A percentile compares a stretch with the other conserved stretches of the same genome.
Evolutionary conservation across 2,797 vertebrate species (phyloP).

Genomic region (Sitta carolinensis): DNA sequence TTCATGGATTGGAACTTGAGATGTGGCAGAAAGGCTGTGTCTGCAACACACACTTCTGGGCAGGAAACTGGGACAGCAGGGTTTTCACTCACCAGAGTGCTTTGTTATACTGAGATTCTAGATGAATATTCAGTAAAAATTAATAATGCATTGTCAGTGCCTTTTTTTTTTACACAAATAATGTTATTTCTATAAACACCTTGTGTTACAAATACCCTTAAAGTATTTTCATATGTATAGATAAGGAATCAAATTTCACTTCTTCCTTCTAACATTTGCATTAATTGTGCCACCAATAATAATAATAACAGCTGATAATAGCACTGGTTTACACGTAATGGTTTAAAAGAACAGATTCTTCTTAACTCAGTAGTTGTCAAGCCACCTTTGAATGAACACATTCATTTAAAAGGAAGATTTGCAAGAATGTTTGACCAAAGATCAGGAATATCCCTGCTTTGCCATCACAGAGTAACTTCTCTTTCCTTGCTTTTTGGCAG

Average conservation of each 20-base stretch:
- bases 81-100: background rate
- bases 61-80: background rate
- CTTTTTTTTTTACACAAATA: background rate
- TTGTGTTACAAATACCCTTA: background rate
- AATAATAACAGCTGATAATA: background rate
- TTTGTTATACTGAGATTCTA: background rate
- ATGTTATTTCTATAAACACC: background rate
- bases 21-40: accelerated
- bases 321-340: background rate
- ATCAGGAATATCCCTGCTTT: background rate
- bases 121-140: background rate
- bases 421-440: background rate
- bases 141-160: background rate
- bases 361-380: background rate
- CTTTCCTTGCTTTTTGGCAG: background rate
- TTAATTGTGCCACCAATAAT: background rate
- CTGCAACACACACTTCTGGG: accelerated
- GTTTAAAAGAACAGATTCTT: background rate
- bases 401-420: background rate
- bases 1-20: no score
- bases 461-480: background rate
- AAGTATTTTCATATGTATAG: background rate
- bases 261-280: background rate
- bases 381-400: accelerated
- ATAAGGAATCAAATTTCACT: background rate